A percentile compares a stretch with the other conserved stretches of the same genome.
Evolutionary conservation across 2,888 invertebrate genomes (phyloP).

Genomic region (Phyto melanocephala): DNA sequence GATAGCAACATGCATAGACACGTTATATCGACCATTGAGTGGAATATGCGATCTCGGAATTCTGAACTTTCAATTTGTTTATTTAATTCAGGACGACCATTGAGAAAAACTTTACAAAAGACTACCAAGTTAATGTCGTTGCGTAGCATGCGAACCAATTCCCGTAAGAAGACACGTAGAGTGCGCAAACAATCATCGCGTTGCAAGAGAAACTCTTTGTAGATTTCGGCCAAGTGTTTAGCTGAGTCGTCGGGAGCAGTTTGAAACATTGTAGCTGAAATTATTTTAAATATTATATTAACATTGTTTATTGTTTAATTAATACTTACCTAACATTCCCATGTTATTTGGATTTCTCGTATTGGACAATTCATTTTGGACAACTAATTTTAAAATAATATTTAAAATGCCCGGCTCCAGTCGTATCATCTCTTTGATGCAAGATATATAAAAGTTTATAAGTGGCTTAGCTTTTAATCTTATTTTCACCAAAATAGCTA

Average conservation of each 20-base stretch:
- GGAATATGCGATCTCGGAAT: conserved; percentile 90
- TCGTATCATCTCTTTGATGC: conserved; percentile 93
- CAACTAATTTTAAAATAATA: conserved; percentile 92
- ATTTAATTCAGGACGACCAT: conserved; percentile 81
- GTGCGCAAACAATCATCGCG: conserved; percentile 95
- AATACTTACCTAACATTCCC: conserved; percentile 84
- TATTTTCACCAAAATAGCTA: conserved; percentile 92
- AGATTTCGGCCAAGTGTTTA: conserved; percentile 90
- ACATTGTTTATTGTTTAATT: too few species aligned
- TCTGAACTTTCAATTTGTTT: conserved; percentile 83
- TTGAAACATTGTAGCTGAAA: conserved; percentile 88
- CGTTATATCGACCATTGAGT: conserved; percentile 90
- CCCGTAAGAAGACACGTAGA: conserved; percentile 90
- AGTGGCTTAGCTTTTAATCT: conserved; percentile 95
- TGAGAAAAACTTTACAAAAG: conserved; percentile 88
- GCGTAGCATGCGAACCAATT: conserved; percentile 90
- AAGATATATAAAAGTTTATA: conserved; percentile 91
- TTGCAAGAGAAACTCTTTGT: conserved; percentile 89
- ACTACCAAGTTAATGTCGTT: conserved; percentile 89
- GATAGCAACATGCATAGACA: conserved; percentile 91
- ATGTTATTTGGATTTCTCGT: conserved; percentile 96
- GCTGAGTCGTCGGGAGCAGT: conserved; percentile 90
- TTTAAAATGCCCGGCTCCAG: conserved; percentile 91
- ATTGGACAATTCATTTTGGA: conserved; percentile 96
- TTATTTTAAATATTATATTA: too few species aligned